Evolutionary conservation across 2,113 vertebrate genomes (phyloP), one percentile per base, ranked within the genome.

Genomic region (Coracopsis vasa): DNA sequence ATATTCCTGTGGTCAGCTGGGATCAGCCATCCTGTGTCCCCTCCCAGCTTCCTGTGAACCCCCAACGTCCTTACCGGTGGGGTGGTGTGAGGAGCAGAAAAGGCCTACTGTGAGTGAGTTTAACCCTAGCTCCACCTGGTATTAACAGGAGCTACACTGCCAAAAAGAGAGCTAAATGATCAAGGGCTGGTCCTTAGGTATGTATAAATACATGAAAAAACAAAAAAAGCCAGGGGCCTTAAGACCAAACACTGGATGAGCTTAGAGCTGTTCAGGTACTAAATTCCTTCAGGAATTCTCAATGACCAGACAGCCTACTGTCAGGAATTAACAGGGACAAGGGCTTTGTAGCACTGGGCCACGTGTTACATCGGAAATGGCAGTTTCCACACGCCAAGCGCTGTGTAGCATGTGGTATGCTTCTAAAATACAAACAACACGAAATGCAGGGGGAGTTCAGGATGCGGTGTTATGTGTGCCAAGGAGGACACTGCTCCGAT

Each of bases 11-110:
- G 16, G 39, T 60, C 60, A 53, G 29, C 23, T 67, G 31, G 39
- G 67, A n/a, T 80, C 67, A 48, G 7, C 48, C 0, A 0, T 42
- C 41, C 82, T 61, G n/a, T 67, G 45, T 35, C 10, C 35, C 29
- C 35, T 61, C 82, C 31, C 17, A 69, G 31, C 7, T 74, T 42
- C 53, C 33, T 42, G 31, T 54, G 69, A 48, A 62, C 9, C 35
- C 27, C 27, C 41, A 81, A 33, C 27, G 15, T 18, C 11, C 27
- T 37, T 0, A 0, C 25, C 19, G 21, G 31, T 54, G 41, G 31
- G 60, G 10, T 33, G 24, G 24, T 11, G 60, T 39, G 35, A 62
- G 47, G 19, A 75, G 61, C 12, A 47, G 18, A 42, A 48, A 37
- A 69, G 14, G 21, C 35, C 79, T 66, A 62, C 66, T 42, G 9